Conservation (phyloP, 2,797 vertebrate genomes). For the Jordanella pulchra region DNA sequence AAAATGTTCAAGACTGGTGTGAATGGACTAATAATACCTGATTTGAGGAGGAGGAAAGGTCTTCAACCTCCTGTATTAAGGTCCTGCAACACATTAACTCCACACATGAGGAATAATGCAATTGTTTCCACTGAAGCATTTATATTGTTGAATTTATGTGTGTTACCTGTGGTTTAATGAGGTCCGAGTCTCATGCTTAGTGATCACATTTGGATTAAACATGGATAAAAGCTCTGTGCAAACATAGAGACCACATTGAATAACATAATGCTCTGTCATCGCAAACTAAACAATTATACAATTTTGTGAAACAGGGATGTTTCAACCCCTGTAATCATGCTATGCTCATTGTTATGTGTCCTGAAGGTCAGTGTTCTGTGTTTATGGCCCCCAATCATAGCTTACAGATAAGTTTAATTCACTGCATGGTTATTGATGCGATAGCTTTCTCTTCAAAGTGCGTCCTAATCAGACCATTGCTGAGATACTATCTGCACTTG, state of each 20-base stretch:
- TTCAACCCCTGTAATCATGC: conserved; percentile 5
- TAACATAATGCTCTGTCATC: not conserved
- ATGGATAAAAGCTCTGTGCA: conserved; percentile 73
- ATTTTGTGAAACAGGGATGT: not conserved
- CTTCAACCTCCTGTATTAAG: conserved; percentile 63
- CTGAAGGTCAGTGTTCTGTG: conserved; percentile 26
- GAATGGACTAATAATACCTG: conserved; percentile 61
- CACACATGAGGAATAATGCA: conserved; percentile 6
- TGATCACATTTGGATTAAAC: conserved; percentile 69
- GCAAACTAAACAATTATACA: not conserved
- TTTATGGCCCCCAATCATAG: conserved; percentile 53
- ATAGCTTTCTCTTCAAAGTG: conserved; percentile 9
- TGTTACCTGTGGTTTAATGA: conserved; percentile 60
- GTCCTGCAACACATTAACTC: conserved; percentile 62
- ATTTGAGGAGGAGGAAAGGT: conserved; percentile 44
- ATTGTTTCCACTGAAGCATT: not conserved
- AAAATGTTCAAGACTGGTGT: not conserved
- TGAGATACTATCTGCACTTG: conserved; percentile 11
- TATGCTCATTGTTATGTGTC: conserved; percentile 1
- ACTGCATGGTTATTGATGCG: conserved; percentile 8
- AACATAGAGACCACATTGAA: conserved; percentile 25
- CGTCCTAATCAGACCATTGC: conserved; percentile 1
- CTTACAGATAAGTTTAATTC: conserved; percentile 35
- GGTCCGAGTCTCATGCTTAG: conserved; percentile 33
- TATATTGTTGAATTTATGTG: conserved; percentile 1